Evolutionary conservation across 2,888 invertebrate genomes (phyloP).

Genomic region (Hofmannophila pseudospretella): DNA sequence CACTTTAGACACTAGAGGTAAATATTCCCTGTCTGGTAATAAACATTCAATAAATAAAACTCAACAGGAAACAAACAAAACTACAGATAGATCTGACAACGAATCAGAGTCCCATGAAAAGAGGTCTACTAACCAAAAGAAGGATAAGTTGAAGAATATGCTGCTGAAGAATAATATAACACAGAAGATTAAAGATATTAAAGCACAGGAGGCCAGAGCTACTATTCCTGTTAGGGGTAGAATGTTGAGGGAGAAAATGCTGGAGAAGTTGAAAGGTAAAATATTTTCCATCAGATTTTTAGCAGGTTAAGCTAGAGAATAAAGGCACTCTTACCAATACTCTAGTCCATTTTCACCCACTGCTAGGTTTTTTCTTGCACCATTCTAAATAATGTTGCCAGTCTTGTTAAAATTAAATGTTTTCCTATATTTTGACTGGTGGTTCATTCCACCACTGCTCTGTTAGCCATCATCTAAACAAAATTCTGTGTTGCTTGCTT

Average conservation of each 20-base stretch:
- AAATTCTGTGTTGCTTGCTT: no score
- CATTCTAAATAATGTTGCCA: no score
- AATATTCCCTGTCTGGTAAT: no score
- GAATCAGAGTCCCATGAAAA: background rate
- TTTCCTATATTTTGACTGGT: no score
- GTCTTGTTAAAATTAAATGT: no score
- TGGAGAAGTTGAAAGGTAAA: conserved; percentile 82
- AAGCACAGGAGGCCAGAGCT: no score
- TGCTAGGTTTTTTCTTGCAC: no score
- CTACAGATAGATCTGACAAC: background rate
- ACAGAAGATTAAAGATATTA: conserved; percentile 44
- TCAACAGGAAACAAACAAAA: background rate
- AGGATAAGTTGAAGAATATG: conserved; percentile 35
- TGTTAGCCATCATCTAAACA: no score
- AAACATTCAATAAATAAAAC: background rate
- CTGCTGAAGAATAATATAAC: conserved; percentile 22
- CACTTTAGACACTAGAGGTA: background rate
- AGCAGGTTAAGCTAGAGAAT: no score
- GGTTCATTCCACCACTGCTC: no score
- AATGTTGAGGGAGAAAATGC: conserved; percentile 81
- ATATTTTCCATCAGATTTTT: conserved; percentile 7
- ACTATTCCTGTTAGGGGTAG: conserved; percentile 27
- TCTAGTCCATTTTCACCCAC: no score
- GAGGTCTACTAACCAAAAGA: conserved; percentile 22
- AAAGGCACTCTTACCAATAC: no score